Base-by-base conservation (phyloP, 2,797 vertebrate species). In the Hybognathus amarus region DNA sequence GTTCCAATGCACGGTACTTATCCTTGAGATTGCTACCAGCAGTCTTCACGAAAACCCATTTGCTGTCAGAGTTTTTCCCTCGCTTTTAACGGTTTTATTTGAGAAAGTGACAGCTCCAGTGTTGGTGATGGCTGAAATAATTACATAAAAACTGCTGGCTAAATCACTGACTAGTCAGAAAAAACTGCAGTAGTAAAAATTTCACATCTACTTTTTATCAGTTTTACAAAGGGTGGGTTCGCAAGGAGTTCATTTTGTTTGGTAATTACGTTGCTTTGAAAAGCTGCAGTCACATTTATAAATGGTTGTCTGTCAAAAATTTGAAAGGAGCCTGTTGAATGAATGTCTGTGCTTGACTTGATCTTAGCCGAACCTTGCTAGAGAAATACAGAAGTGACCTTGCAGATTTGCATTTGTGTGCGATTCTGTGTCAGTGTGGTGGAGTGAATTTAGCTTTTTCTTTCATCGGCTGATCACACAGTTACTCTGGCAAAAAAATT, bases 341-440 rank as follows among this genome's bases (percentile, higher is more conserved):
- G 17, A 64, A 52, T 27, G 27, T 40, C 20, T 40, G 30, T 73
- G 45, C 17, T 47, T 64, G 20, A 64, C 66, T 66, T 71, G 68
- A 79, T 70, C 47, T 69, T 64, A 74, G 79, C 18, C 45, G 85
- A 82, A 87, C 87, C 85, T 85, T 71, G 67, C 89, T 45, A 61
- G 71, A 80, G 56, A 71, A 59, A 70, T 82, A 54, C 36, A 79
- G 82, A 77, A 40, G 47, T 74, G 84, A 83, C 82, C 80, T 84
- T 42, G 50, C 22, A 50, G 40, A 33, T 33, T 33, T 33, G 30
- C 4, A 79, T 66, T 54, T 79, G 76, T 52, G 82, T 70, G 82
- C 22, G 30, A 68, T 81, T 80, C 66, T 22, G 2, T 30, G 36
- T 71, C 24, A 33, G 38, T 70, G 11, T 67, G n/a, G 40, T 15